Conservation (phyloP, 2,888 invertebrate species). For the Oscheius sp. region DNA sequence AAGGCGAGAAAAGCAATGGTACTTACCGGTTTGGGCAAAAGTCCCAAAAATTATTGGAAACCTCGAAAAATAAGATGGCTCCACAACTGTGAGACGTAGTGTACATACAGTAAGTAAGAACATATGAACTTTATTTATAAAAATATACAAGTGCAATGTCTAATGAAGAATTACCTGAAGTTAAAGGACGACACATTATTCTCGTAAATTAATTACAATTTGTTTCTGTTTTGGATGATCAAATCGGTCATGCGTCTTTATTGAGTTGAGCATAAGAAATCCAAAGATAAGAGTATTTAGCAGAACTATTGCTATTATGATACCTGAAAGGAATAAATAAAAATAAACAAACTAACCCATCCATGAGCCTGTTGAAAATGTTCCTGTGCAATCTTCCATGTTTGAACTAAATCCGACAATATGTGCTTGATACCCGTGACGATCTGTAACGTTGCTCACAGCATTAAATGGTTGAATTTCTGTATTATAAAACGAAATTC, state of each 20-base stretch:
- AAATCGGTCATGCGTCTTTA: slow-evolving; percentile 94
- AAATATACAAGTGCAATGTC: no score
- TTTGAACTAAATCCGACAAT: slow-evolving; percentile 76
- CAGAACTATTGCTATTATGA: slow-evolving; percentile 83
- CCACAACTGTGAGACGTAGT: no score
- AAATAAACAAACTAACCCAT: slow-evolving; percentile 75
- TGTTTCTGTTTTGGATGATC: slow-evolving; percentile 98
- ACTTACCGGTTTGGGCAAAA: no score
- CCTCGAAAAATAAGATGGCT: no score
- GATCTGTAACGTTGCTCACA: not conserved
- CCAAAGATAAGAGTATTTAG: slow-evolving; percentile 84
- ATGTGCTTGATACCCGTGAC: not conserved
- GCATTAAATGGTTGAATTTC: slow-evolving; percentile 47
- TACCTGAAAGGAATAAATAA: slow-evolving; percentile 70
- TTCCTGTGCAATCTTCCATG: slow-evolving; percentile 87
- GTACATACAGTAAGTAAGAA: no score
- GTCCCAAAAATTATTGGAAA: no score
- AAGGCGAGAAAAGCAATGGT: no score
- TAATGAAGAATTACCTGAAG: no score
- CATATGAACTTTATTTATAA: no score
- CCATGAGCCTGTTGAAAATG: slow-evolving; percentile 91
- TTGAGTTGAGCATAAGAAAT: slow-evolving; percentile 88
- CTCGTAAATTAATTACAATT: slow-evolving; percentile 76
- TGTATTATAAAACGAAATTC: slow-evolving; percentile 50
- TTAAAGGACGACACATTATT: no score